A percentile compares a stretch with the other conserved stretches of the same genome.
Conservation (phyloP, 2,888 invertebrate species). For the Drosophila quinaria region DNA sequence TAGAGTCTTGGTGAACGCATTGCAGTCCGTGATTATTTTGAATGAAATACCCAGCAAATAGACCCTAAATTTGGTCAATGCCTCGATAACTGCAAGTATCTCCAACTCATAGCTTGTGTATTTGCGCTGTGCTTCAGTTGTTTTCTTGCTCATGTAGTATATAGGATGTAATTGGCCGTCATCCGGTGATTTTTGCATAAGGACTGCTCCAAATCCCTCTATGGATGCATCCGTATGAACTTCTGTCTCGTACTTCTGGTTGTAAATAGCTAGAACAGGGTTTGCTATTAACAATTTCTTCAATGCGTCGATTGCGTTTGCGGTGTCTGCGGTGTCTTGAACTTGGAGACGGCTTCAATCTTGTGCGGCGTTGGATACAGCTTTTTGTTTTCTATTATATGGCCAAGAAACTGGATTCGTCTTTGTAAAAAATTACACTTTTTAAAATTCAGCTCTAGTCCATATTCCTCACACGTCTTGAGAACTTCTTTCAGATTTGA, state of each 20-base stretch:
- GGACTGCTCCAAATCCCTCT: slow-evolving; percentile 1
- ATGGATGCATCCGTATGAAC: slow-evolving; percentile 17
- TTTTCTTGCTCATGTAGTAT: slow-evolving; percentile 13
- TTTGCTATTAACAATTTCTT: background rate
- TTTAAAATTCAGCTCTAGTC: slow-evolving; percentile 7
- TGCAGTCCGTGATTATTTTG: slow-evolving; percentile 4
- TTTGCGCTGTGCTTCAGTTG: background rate
- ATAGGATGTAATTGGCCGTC: slow-evolving; percentile 12
- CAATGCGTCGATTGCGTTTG: background rate
- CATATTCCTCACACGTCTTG: background rate
- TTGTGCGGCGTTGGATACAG: slow-evolving; percentile 5
- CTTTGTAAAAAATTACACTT: slow-evolving; percentile 7
- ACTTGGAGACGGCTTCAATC: slow-evolving; percentile 6
- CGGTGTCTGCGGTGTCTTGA: slow-evolving; percentile 5
- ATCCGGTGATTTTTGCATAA: slow-evolving; percentile 10
- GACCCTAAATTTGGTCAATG: slow-evolving; percentile 10
- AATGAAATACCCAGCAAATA: background rate
- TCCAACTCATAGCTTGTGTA: too few relatives aligned
- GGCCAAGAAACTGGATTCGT: slow-evolving; percentile 2
- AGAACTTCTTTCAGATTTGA: background rate
- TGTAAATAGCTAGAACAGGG: background rate
- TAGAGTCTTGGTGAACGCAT: slow-evolving; percentile 8
- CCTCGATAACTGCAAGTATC: background rate
- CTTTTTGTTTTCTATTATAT: slow-evolving; percentile 4
- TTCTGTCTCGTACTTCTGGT: background rate